Base-by-base conservation (phyloP, 2,888 invertebrate genomes). In the Dolichopus griseipennis region DNA sequence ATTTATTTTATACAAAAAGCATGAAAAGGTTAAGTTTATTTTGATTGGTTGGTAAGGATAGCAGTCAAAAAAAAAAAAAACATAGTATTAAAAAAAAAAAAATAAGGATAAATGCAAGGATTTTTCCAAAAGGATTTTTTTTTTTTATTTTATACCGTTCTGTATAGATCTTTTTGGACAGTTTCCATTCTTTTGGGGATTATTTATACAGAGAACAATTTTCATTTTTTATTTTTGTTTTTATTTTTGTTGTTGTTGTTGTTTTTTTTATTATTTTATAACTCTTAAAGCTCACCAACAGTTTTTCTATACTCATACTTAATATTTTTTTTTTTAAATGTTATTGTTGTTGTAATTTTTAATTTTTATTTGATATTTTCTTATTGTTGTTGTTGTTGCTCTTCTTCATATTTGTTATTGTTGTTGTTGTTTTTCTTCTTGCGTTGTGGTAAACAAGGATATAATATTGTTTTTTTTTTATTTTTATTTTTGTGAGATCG, bases 1-100 rank as follows among this genome's bases (percentile, higher is more conserved):
- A 5, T 27, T 27, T 5, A 27, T 27, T 2, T 27, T 18, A 18
- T 52, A 6, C n/a, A n/a, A n/a, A 15, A 18, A 52, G 52, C 52
- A 52, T 52, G 52, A 52, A 52, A 52, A 52, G 52, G 52, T 52
- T 52, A 52, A 52, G 52, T 52, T 27, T 52, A 52, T 52, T 52
- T 52, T 52, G 52, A 52, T 52, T 52, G 52, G 52, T 12, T 52
- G 15, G 52, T 12, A 52, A n/a, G 52, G 52, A 52, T 52, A 52
- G 15, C 52, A 52, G 18, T 2, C 27, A 12, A 52, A n/a, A 52
- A 52, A 7, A 52, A 52, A 18, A 52, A 52, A 18, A 52, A 52
- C 8, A 52, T 6, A n/a, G 15, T 1, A 52, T 52, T 6, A n/a
- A 12, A 52, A 3, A 52, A 3, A 52, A 52, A 52, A 52, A 52